These are phyloP conservation scores for Caranx melampygus DNA, from an alignment of 2,113 vertebrate species.

Conservation along the genomic window DNA sequence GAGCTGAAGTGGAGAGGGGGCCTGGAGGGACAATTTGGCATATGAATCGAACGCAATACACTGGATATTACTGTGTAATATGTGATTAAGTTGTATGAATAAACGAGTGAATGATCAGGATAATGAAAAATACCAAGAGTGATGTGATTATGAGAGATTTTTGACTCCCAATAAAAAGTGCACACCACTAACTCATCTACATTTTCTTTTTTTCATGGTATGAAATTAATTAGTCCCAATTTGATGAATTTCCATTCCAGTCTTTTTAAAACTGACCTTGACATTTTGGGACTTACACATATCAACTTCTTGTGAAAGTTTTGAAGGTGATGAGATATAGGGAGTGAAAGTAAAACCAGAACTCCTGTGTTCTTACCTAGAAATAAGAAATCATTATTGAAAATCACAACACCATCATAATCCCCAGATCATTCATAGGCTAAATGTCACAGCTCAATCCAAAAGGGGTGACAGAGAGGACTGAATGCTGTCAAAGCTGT, in stretches of 20 bases:
- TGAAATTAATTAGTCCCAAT: neutral
- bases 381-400: neutral
- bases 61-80: constrained; percentile 49
- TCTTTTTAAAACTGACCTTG: neutral
- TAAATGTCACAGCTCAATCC: no score
- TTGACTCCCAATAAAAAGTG: neutral
- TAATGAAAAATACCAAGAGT: constrained; percentile 12
- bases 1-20: constrained; percentile 66
- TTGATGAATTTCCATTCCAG: neutral
- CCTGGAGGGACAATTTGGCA: constrained; percentile 67
- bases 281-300: neutral
- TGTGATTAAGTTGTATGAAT: constrained; percentile 31
- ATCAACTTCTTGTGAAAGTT: neutral
- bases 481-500: no score
- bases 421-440: no score
- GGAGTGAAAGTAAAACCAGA: neutral
- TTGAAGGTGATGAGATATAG: neutral
- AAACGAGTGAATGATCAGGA: constrained; percentile 41
- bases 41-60: constrained; percentile 59
- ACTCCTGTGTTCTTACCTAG: neutral
- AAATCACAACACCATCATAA: neutral
- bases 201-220: neutral
- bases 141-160: constrained; percentile 6
- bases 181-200: neutral
- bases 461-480: no score